Percentiles rank a stretch among this genome's conserved stretches.
Evolutionary conservation across 2,888 invertebrate species (phyloP).

Genomic region (Fragum sueziense): DNA sequence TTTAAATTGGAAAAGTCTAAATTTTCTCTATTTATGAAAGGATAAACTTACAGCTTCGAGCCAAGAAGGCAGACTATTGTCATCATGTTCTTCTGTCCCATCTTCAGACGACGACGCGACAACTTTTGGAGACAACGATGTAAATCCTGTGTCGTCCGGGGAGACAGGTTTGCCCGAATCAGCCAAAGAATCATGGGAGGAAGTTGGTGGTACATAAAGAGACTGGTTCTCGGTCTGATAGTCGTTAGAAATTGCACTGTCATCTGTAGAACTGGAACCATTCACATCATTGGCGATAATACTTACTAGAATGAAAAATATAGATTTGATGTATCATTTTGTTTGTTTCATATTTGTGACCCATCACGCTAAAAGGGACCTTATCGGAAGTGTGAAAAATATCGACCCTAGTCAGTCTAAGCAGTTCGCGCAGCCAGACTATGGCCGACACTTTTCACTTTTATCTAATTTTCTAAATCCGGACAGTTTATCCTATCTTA

Average conservation of each 20-base stretch:
- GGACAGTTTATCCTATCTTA: too few species aligned
- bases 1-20: too few species aligned
- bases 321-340: too few species aligned
- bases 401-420: too few species aligned
- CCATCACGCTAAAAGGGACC: too few species aligned
- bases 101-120: constrained; percentile 2
- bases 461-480: too few species aligned
- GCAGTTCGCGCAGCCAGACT: too few species aligned
- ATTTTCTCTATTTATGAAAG: too few species aligned
- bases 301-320: constrained; percentile 29
- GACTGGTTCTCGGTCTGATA: constrained; percentile 27
- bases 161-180: constrained; percentile 65
- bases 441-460: too few species aligned
- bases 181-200: constrained; percentile 14
- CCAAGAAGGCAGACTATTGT: constrained; percentile 61
- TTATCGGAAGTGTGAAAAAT: too few species aligned
- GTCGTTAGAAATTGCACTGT: constrained; percentile 49
- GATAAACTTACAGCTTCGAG: constrained; percentile 60
- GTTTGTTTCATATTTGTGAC: not conserved
- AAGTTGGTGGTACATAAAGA: not conserved
- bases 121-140: constrained; percentile 29
- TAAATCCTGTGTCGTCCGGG: constrained; percentile 50
- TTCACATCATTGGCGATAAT: constrained; percentile 16
- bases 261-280: not conserved
- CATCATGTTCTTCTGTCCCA: constrained; percentile 14